Base-by-base conservation (phyloP, 92 coral and sea anemone genomes). In the Palythoa grandiflora region DNA sequence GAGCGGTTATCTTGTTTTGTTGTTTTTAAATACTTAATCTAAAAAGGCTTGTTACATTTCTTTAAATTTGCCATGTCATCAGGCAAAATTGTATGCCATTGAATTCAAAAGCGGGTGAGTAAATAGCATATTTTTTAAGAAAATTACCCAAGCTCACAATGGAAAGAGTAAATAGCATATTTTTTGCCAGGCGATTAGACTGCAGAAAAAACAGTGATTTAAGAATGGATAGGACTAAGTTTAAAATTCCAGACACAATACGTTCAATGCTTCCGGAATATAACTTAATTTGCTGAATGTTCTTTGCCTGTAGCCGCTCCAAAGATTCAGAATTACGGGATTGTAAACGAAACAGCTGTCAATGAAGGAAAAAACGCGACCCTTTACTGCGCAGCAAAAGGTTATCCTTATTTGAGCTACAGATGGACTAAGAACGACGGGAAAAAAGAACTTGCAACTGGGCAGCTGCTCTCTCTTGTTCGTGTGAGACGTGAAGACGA, bases 331-430 rank as follows among this genome's bases (percentile, higher is more conserved):
- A 28, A 55, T 9, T 65, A 38, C 40, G 74, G 63, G 9, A 6
- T 81, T 38, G 17, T 48, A 20, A 81, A 81, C 44, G 47, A 81
- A 9, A 81, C 86, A 6, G 15, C 74, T 12, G 40, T 60, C 28
- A 14, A 51, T 20, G 44, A 12, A 6, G 86, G 75, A 47, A 40
- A 54, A 5, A 21, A 6, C 66, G 86, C 66, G 2, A 71, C 21
- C 6, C 47, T 63, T 52, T 81, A 81, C 57, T 81, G 86, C 66
- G 86, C 55, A 66, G 86, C 86, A 9, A 17, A 16, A 7, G 86
- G 86, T 38, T 81, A 47, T 21, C 86, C 86, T 66, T 81, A 81
- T 17, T 12, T 81, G 75, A 44, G 76, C 47, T 81, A 81, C 76
- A 50, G 19, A 28, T 81, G 86, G 86, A 81, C 86, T 9, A 21